Conservation (phyloP, 2,797 vertebrate species). For the Sebastolobus alascanus region DNA sequence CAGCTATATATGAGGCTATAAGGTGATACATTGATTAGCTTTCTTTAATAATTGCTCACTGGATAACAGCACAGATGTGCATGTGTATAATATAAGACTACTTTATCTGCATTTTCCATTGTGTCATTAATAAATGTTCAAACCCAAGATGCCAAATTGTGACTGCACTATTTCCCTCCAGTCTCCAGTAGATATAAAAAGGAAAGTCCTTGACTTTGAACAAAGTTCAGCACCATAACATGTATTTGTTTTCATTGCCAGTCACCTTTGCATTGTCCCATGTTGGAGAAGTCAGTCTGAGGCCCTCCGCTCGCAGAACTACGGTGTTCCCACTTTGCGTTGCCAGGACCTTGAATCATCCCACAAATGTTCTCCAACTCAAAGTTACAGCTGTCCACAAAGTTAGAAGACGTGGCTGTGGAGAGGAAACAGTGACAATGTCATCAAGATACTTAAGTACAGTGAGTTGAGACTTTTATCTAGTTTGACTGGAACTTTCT, state of each 20-base stretch:
- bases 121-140: background rate
- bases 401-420: constrained; percentile 82
- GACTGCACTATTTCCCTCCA: background rate
- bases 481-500: background rate
- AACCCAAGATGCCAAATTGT: background rate
- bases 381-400: constrained; percentile 92
- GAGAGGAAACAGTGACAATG: background rate
- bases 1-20: background rate
- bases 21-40: background rate
- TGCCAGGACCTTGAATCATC: constrained; percentile 88
- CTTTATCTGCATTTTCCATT: background rate
- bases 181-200: background rate
- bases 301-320: constrained; percentile 80
- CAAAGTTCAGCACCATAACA: background rate
- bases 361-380: constrained; percentile 92
- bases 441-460: background rate
- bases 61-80: background rate
- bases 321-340: constrained; percentile 83
- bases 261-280: constrained; percentile 89
- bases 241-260: background rate
- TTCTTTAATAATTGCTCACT: background rate
- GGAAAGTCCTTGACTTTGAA: background rate
- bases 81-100: background rate
- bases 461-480: background rate
- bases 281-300: constrained; percentile 85